A percentile compares a stretch with the other conserved stretches of the same genome.
Conservation (phyloP, 2,888 invertebrate genomes). For the Gasteruption jaculator region DNA sequence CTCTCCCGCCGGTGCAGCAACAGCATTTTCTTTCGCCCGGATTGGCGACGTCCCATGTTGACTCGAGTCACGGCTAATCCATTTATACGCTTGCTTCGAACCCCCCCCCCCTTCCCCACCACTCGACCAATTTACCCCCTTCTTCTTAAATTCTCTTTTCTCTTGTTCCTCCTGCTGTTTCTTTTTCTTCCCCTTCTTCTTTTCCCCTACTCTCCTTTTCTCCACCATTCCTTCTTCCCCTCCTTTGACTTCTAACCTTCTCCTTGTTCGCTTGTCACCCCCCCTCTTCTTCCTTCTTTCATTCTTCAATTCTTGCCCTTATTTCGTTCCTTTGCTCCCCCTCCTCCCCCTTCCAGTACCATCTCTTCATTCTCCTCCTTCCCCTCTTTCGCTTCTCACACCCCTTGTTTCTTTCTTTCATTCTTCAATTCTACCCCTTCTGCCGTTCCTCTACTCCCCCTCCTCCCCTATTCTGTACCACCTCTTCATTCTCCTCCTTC, state of each 20-base stretch:
- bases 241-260: slow-evolving; percentile 23
- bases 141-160: slow-evolving; percentile 17
- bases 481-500: background rate
- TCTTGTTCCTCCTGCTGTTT: slow-evolving; percentile 16
- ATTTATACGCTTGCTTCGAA: slow-evolving; percentile 43
- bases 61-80: slow-evolving; percentile 51
- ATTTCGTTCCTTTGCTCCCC: background rate
- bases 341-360: too few species aligned
- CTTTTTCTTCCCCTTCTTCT: slow-evolving; percentile 12
- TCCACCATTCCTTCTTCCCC: slow-evolving; percentile 3
- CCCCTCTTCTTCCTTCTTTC: background rate
- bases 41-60: too few species aligned
- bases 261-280: slow-evolving; percentile 20
- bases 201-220: slow-evolving; percentile 13
- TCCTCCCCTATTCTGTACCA: background rate
- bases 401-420: slow-evolving; percentile 5
- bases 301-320: too few species aligned
- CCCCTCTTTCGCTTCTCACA: background rate
- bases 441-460: background rate
- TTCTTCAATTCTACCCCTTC: slow-evolving; percentile 2
- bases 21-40: too few species aligned
- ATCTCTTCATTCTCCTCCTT: background rate
- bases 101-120: slow-evolving; percentile 19
- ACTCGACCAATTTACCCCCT: slow-evolving; percentile 8
- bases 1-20: too few species aligned